Evolutionary conservation across 2,797 vertebrate genomes (phyloP).

Genomic region (Holocentrus rufus): DNA sequence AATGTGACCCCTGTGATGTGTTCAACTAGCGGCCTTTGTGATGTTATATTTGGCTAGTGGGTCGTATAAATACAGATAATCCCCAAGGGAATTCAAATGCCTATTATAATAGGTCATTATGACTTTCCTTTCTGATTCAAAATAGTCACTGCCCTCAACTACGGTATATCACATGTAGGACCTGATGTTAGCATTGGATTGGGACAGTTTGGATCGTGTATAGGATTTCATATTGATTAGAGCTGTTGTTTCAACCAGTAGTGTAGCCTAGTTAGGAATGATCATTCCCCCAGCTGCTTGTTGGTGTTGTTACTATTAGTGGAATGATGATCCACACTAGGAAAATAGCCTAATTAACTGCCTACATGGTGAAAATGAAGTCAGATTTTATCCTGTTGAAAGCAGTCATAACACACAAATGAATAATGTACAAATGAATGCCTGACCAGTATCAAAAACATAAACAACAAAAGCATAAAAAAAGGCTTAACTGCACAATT

Average conservation of each 20-base stretch:
- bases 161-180: neutral
- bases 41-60: constrained; percentile 18
- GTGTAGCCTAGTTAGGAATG: constrained; percentile 9
- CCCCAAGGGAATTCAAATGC: constrained; percentile 3
- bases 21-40: neutral
- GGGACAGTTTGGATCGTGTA: neutral
- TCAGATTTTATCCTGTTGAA: neutral
- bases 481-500: too few species aligned
- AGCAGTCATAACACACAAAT: neutral
- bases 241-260: neutral
- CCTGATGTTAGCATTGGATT: constrained; percentile 4
- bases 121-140: constrained; percentile 27
- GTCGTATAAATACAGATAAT: constrained; percentile 12
- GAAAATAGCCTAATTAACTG: neutral
- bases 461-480: neutral
- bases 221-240: constrained; percentile 33
- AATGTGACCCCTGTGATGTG: constrained; percentile 8
- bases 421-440: neutral
- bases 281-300: neutral
- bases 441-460: neutral
- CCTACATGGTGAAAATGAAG: neutral
- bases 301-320: neutral
- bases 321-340: neutral
- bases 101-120: constrained; percentile 11
- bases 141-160: neutral